Conservation (phyloP, 2,797 vertebrate genomes). For the Mormyrus proboscirostris region DNA sequence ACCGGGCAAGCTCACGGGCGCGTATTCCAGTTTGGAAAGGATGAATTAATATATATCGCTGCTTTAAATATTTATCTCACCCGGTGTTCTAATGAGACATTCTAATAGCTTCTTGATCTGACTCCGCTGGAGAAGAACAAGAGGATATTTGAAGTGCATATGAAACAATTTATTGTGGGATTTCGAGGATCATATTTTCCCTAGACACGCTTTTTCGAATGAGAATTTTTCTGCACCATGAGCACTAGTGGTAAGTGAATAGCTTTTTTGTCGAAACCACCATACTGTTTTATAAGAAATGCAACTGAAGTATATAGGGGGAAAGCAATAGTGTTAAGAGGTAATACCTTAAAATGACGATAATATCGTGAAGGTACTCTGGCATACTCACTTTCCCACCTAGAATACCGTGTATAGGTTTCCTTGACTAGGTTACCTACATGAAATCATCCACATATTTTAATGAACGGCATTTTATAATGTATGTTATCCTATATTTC, state of each 20-base stretch:
- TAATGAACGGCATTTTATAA: neutral
- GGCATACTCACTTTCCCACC: neutral
- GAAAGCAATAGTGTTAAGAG: neutral
- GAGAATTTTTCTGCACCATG: constrained; percentile 57
- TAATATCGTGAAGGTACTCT: constrained; percentile 6
- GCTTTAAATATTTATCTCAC: neutral
- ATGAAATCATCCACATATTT: neutral
- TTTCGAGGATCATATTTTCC: constrained; percentile 14
- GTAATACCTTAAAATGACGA: neutral
- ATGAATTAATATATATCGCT: neutral
- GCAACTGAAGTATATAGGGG: neutral
- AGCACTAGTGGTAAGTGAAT: constrained; percentile 65
- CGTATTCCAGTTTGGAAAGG: neutral
- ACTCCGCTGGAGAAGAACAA: neutral
- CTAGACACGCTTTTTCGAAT: constrained; percentile 41
- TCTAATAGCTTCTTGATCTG: neutral
- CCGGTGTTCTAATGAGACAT: neutral
- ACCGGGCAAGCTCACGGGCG: neutral
- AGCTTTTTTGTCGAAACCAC: constrained; percentile 15
- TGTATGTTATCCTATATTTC: neutral
- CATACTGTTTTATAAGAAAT: neutral
- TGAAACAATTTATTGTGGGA: neutral
- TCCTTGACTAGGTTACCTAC: neutral
- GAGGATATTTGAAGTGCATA: neutral
- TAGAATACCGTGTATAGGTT: neutral